Evolutionary conservation across 2,113 vertebrate genomes (phyloP).

Genomic region (Otis tarda): DNA sequence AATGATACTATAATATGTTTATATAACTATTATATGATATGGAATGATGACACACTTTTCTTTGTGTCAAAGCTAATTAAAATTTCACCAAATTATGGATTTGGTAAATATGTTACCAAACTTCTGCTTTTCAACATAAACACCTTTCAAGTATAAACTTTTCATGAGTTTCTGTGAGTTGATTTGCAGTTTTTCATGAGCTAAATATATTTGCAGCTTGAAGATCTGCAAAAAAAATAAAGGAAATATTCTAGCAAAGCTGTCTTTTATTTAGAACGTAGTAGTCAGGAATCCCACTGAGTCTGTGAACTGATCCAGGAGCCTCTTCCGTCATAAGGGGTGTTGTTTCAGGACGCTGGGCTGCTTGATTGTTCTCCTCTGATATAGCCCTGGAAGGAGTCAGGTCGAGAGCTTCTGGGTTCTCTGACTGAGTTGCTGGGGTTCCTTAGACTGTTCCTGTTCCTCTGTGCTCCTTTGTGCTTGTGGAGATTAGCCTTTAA

Average conservation of each 20-base stretch:
- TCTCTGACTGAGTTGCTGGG: not conserved
- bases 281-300: not conserved
- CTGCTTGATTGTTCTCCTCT: not conserved
- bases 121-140: not conserved
- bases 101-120: not conserved
- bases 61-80: not conserved
- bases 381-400: not conserved
- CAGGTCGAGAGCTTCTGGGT: rapidly evolving
- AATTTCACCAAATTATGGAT: not conserved
- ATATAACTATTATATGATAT: not conserved
- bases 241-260: not conserved
- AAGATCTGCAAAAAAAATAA: not conserved
- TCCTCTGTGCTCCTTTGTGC: not conserved
- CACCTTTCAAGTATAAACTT: not conserved
- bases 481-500: not conserved
- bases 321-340: rapidly evolving
- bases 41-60: not conserved
- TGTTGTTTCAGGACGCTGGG: rapidly evolving
- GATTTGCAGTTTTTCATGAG: not conserved
- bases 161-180: not conserved
- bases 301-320: not conserved
- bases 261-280: not conserved
- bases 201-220: not conserved
- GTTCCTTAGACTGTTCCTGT: not conserved
- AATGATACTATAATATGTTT: not conserved